Evolutionary conservation across 2,888 invertebrate genomes (phyloP), one percentile per base, ranked within the genome.

Genomic region (Macroteleia sp.): DNA sequence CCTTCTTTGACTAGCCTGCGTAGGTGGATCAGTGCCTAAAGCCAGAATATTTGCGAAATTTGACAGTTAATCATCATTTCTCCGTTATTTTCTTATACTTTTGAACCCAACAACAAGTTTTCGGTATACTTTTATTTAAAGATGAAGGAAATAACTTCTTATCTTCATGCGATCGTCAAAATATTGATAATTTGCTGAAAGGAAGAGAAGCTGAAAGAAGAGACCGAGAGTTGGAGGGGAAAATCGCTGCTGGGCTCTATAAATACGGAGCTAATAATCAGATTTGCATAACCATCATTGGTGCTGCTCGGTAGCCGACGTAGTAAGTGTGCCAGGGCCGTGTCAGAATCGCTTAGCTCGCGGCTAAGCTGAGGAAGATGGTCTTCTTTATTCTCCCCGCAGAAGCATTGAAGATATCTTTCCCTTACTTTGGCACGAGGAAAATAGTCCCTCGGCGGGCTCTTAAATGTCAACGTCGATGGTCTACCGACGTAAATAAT

Each of bases 381-480:
- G 85, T 86, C 87, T 56, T 66, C 76, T 76, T 64, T 64, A 46
- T 77, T 52, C 46, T n/a, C 6, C 44, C 10, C 30, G 54, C 14
- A 44, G 32, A 50, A 70, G 50, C 56, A 19, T 22, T 30, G 19
- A 9, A 30, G 46, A 25, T 48, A 16, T 57, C 61, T 62, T 44
- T 71, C 20, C 66, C 67, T 71, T 44, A 20, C 39, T 75, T 59
- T 50, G 61, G 48, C 69, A 57, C 64, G 64, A 50, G n/a, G n/a
- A n/a, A 57, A 36, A 57, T 22, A 34, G 41, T 67, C 56, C 77
- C 64, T 71, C 46, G 74, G 46, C 71, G 77, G 75, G 79, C 83
- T 86, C 81, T 85, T 89, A 89, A 89, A 90, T 86, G 89, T 89
- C 89, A 90, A 82, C 87, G 84, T 80, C 85, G 85, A 87, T 88